phyloP scores from a whole-genome alignment of 2,797 vertebrate genomes.

The Acanthurus lineatus region DNA sequence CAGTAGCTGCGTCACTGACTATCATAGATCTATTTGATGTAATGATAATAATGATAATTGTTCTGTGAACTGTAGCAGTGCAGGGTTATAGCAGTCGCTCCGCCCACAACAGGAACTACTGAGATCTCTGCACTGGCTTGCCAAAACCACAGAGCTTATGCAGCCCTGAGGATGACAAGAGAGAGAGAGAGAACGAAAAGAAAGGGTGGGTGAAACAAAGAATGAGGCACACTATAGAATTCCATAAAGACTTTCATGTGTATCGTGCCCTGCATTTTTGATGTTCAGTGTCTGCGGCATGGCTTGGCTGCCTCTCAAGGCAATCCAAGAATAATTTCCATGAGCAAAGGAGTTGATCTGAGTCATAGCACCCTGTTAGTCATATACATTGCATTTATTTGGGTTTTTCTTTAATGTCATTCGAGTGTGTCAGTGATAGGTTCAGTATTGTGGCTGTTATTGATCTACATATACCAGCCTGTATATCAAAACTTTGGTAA shows the following conservation, averaged over 20 bases:
- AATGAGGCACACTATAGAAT: constrained; percentile 62
- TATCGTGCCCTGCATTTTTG: constrained; percentile 67
- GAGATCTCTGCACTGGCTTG: constrained; percentile 65
- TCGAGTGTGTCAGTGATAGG: constrained; percentile 24
- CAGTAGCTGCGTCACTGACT: constrained; percentile 63
- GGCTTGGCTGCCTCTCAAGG: constrained; percentile 72
- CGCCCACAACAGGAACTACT: constrained; percentile 80
- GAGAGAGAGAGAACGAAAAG: constrained; percentile 37
- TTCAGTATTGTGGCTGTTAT: constrained; percentile 25
- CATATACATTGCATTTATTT: constrained; percentile 63
- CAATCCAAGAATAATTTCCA: constrained; percentile 70
- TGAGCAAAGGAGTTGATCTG: constrained; percentile 49
- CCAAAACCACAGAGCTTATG: constrained; percentile 81
- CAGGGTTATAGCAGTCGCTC: constrained; percentile 62
- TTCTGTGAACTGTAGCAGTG: constrained; percentile 69
- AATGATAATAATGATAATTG: constrained; percentile 82
- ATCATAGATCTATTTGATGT: constrained; percentile 67
- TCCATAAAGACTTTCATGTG: constrained; percentile 81
- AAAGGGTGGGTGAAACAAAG: constrained; percentile 55
- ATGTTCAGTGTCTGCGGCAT: constrained; percentile 62
- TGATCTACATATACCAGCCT: constrained; percentile 9
- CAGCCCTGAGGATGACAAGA: constrained; percentile 71
- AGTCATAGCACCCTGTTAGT: constrained; percentile 44
- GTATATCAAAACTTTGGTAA: constrained; percentile 13
- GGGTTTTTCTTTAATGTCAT: constrained; percentile 39